Evolutionary conservation across 2,888 invertebrate species (phyloP).

Genomic region (Agrochola circellaris): DNA sequence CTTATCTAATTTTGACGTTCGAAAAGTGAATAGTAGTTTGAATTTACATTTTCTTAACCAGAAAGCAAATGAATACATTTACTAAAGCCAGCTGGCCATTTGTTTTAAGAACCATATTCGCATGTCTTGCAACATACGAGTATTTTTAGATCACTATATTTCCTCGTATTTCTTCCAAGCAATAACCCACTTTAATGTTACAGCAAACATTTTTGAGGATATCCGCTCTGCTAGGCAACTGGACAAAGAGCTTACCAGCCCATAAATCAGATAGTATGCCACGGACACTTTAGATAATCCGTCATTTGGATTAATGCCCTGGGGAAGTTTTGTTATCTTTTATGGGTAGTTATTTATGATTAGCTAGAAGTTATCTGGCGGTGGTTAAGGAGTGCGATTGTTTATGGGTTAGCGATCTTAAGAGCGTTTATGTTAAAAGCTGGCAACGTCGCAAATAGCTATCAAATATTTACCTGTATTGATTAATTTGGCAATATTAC

Average conservation of each 20-base stretch:
- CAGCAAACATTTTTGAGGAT: slow-evolving; percentile 57
- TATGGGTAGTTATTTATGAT: slow-evolving; percentile 55
- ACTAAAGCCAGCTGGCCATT: not conserved
- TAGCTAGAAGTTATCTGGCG: slow-evolving; percentile 12
- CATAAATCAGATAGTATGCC: slow-evolving; percentile 65
- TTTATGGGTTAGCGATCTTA: not conserved
- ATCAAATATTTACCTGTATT: too few species aligned
- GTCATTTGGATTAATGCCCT: slow-evolving; percentile 66
- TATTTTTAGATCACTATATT: not conserved
- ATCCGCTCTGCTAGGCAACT: slow-evolving; percentile 34
- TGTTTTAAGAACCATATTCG: not conserved
- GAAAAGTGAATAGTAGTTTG: not conserved
- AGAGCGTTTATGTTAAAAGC: too few species aligned
- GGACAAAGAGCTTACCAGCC: slow-evolving; percentile 59
- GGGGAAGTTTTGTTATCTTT: slow-evolving; percentile 58
- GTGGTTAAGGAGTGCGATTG: slow-evolving; percentile 15
- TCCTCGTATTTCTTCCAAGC: slow-evolving; percentile 30
- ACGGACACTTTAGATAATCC: slow-evolving; percentile 65
- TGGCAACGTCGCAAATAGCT: too few species aligned
- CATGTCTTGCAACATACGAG: not conserved
- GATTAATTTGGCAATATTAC: too few species aligned
- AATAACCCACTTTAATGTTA: slow-evolving; percentile 43
- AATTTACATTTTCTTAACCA: not conserved
- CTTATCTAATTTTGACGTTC: not conserved
- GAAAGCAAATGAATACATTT: not conserved